Base-by-base conservation (phyloP, 2,888 invertebrate species). In the Osmoderma eremita region DNA sequence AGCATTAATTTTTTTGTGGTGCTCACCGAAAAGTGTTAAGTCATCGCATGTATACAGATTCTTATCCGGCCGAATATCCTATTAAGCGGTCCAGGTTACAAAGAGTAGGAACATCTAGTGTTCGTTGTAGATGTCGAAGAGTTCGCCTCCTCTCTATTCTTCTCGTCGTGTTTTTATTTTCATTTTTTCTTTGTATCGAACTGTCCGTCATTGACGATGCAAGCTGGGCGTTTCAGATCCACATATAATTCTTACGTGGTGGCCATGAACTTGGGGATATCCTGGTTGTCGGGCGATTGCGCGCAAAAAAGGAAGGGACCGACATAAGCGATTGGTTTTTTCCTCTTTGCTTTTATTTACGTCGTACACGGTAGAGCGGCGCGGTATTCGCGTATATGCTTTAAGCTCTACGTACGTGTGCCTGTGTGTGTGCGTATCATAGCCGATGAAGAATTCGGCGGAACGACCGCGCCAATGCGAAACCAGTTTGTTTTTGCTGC, bases 401-500 rank as follows among this genome's bases (percentile, higher is more conserved):
- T 30, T 30, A 30, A 30, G 30, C 6, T 30, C 10, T 10, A 30
- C 30, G 48, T 17, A 20, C n/a, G 41, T 22, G 56, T 41, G 13
- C 15, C n/a, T n/a, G n/a, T 41, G 39, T 41, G 12, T 15, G 24
- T 45, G 42, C 41, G 8, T 13, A 24, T 48, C n/a, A 12, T 5
- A 48, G 18, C 15, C 48, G 42, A 30, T 22, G 45, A 51, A 63
- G 53, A 65, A 65, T 51, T 54, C 62, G 45, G 24, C 54, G 42
- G 39, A 50, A 65, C 24, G 3, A 4, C 24, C 5, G 30, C 30
- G 49, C 49, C 63, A 58, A 64, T 22, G 68, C 65, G 53, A 68
- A 68, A 68, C 68, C 65, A 42, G 68, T 68, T 68, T 63, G 58
- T 61, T 65, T 68, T 63, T 53, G 63, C 63, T 24, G 42, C 41